Base-by-base conservation (phyloP, 2,888 invertebrate genomes). In the Heliothis peltigera region DNA sequence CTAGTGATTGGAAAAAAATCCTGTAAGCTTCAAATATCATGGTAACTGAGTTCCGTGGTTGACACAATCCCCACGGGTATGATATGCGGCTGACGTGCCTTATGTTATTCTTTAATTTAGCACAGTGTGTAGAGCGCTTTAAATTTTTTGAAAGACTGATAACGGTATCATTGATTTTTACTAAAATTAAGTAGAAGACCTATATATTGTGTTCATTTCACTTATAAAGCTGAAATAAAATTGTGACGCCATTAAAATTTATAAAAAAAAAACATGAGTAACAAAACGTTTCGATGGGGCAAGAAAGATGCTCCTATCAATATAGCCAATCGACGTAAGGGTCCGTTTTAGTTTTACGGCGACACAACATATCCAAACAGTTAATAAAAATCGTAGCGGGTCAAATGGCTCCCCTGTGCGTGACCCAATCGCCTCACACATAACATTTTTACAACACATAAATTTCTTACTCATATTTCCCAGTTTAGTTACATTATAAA, bases 381-480 rank as follows among this genome's bases (percentile, higher is more conserved):
- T 86, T 79, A 82, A 86, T 87, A 86, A 85, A 86, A 84, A 84
- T 80, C 64, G 80, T 76, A 81, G 76, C 81, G 72, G 66, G 63
- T 69, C 74, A 49, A 54, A 75, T 51, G 46, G 75, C 70, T 64
- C 75, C 71, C 71, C 76, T 66, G 79, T 76, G 78, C 81, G 75
- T 84, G 84, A 84, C 82, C 84, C 84, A 84, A 81, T 80, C 82
- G 73, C 79, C 75, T 67, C 48, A 52, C 75, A 75, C 82, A 84
- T 86, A 86, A 85, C 84, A 85, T 83, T 87, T 87, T 87, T 85
- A 86, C 84, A 85, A 81, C 84, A 79, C 86, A 88, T 87, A 86
- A 86, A 87, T 85, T 82, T 75, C 79, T 71, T 82, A 80, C 80
- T 83, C 82, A 85, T 87, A 87, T 86, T 84, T 82, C 78, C 69